Base-by-base conservation (phyloP, 2,888 invertebrate genomes). In the Zonitis immaculata region DNA sequence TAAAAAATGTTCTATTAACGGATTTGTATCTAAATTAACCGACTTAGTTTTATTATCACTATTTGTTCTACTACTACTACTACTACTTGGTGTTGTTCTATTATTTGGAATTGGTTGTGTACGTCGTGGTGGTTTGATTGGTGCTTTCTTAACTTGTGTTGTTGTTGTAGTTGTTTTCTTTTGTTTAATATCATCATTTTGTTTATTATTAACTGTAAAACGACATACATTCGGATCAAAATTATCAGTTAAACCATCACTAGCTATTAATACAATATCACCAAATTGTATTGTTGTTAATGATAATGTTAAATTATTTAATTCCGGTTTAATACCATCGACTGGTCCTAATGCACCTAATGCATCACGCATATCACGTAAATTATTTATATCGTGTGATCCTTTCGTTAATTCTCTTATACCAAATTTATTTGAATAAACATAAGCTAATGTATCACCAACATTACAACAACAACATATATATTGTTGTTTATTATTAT, bases 151-250 rank as follows among this genome's bases (percentile, higher is more conserved):
- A 47, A 54, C 30, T 8, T 43, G 42, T 39, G 51, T 8, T 26
- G 32, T 51, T 55, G 42, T 11, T 42, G 32, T 22, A 14, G 46
- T 42, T 28, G 44, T 51, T 28, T 49, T 7, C 8, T 76, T 66
- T 73, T 77, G 42, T 67, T 68, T 45, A 70, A 74, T 42, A 70
- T 62, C 64, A 4, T 66, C 60, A 52, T 2, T 9, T 18, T 35
- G 35, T n/a, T n/a, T n/a, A n/a, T n/a, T n/a, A 35, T 72, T 74
- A 4, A 83, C 80, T 5, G 91, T 89, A 69, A 92, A 90, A 75
- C 89, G 90, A 25, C 92, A 92, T 51, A 94, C 92, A 26, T 93
- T 92, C 0, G 93, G 93, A 76, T 94, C 93, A 66, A 92, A 91
- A 73, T 94, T 94, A 71, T 94, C 93, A 6, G 91, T 90, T 27